Base-by-base conservation (phyloP, 2,888 invertebrate species). In the Lasioglossum marginatum region DNA sequence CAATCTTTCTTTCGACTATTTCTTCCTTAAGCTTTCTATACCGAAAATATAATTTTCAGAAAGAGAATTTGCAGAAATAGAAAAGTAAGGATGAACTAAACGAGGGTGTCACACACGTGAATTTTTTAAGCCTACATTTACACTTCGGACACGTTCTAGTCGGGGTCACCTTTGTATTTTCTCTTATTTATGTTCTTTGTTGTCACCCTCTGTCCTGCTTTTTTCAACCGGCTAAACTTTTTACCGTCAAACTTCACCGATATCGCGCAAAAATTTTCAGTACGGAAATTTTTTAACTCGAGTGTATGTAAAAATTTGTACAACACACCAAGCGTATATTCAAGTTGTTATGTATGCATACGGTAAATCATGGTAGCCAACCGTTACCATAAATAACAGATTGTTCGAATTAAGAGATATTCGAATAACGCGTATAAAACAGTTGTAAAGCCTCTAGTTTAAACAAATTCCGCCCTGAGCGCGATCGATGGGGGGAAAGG, bases 181-280 rank as follows among this genome's bases (percentile, higher is more conserved):
- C 34, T 66, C 19, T 66, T 66, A 63, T 63, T 34, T 66, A 66
- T 19, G 66, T 23, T 66, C 66, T n/a, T n/a, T n/a, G n/a, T n/a
- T n/a, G 10, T 66, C 34, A 34, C 1, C 19, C 10, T 66, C 34
- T 1, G 5, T 1, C 6, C 34, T 66, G 34, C 34, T 34, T 23
- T 34, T 34, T 66, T 4, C 63, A 31, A 27, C 63, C 2, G 27
- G 5, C 63, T 31, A 14, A 27, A 63, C 16, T 31, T 31, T 63
- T 16, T 6, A 6, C 16, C 4, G 16, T 31, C 31, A 63, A 63
- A 31, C 6, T 6, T 31, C 14, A 14, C 16, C 12, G 5, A 16
- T 14, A 16, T 31, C 14, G 14, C 63, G 52, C 10, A 10, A 10
- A 57, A 57, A 57, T n/a, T 1, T 57, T 2, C 8, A 8, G 19